Evolutionary conservation across 2,888 invertebrate genomes (phyloP).

Genomic region (Strigamia crassipes): DNA sequence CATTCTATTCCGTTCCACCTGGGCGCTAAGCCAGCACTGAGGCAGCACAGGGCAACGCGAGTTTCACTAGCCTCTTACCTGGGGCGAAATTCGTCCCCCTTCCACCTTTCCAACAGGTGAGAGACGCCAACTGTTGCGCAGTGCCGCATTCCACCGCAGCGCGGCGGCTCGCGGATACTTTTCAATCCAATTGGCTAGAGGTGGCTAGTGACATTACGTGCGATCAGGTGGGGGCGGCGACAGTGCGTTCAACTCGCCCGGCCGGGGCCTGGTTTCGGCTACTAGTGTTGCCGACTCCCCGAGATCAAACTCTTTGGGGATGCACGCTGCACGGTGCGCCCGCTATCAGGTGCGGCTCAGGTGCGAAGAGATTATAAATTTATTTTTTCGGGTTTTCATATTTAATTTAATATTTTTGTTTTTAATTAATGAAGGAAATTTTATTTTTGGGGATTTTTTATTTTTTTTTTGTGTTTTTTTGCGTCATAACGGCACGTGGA

Average conservation of each 20-base stretch:
- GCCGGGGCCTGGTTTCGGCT: neutral
- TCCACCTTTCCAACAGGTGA: constrained; percentile 5
- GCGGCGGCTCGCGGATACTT: neutral
- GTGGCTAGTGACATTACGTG: neutral
- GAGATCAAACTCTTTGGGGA: neutral
- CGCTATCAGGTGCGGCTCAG: constrained; percentile 1
- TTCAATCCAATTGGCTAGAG: neutral
- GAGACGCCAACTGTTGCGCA: constrained; percentile 31
- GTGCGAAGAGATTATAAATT: neutral
- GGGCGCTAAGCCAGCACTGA: constrained; percentile 37
- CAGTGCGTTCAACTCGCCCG: constrained; percentile 26
- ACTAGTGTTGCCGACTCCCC: constrained; percentile 16
- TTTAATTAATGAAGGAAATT: neutral
- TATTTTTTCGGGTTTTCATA: neutral
- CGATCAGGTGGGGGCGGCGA: constrained; percentile 24
- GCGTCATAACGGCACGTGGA: neutral
- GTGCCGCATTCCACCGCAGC: constrained; percentile 27
- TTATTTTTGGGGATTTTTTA: neutral
- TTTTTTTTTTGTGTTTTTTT: neutral
- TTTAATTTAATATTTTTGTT: neutral
- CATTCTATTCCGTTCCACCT: constrained; percentile 34
- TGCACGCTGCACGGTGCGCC: neutral
- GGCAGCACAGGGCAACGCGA: constrained; percentile 34
- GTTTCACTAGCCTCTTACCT: constrained; percentile 34
- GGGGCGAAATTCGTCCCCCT: constrained; percentile 23